phyloP scores from a whole-genome alignment of 2,888 invertebrate species.

The Pherbina coryleti region DNA sequence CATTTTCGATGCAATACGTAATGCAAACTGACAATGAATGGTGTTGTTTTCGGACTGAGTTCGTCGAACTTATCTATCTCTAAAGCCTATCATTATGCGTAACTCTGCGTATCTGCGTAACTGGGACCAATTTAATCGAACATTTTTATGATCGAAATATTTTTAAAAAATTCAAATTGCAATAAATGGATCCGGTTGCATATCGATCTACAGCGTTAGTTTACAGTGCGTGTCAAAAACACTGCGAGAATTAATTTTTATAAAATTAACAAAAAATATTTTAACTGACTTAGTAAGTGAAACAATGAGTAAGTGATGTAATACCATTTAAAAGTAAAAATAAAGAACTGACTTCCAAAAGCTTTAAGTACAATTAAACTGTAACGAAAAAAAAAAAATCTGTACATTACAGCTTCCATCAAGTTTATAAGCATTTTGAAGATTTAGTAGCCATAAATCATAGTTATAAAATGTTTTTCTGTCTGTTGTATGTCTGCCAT shows the following conservation, averaged over 20 bases:
- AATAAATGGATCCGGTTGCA: slow-evolving; percentile 37
- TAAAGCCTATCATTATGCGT: slow-evolving; percentile 20
- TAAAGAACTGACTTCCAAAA: no score
- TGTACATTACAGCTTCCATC: no score
- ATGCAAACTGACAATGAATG: neutral
- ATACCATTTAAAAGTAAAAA: no score
- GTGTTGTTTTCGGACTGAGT: neutral
- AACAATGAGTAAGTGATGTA: no score
- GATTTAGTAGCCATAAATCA: no score
- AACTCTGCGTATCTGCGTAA: slow-evolving; percentile 16
- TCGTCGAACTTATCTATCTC: neutral
- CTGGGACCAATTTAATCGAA: slow-evolving; percentile 22
- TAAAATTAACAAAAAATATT: no score
- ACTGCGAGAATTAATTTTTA: neutral
- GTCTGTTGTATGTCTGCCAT: no score
- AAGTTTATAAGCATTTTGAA: no score
- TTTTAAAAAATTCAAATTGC: slow-evolving; percentile 23
- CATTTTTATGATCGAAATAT: slow-evolving; percentile 28
- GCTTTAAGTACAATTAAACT: no score
- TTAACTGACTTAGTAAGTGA: no score
- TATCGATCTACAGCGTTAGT: neutral
- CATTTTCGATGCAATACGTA: neutral
- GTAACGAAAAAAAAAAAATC: no score
- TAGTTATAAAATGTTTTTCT: no score
- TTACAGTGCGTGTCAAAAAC: neutral